A percentile compares a stretch with the other conserved stretches of the same genome.
These are phyloP conservation scores for Phymastichus coffea DNA, from an alignment of 1,140 invertebrate genomes.

Conservation along the genomic window DNA sequence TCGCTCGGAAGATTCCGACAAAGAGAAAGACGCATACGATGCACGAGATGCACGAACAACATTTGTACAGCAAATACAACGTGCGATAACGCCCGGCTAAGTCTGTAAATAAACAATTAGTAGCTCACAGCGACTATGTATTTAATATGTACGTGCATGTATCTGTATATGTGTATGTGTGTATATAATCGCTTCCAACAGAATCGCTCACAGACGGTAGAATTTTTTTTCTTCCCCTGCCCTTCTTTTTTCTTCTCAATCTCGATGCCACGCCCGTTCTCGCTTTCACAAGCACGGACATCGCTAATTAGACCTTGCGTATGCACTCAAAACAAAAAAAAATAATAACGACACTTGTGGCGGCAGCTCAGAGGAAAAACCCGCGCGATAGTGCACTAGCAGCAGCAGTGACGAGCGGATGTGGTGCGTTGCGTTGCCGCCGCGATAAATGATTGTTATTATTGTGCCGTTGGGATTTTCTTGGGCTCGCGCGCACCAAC, in stretches of 20 bases:
- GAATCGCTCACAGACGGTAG: too few species aligned
- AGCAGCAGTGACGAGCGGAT: neutral
- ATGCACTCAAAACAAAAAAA: neutral
- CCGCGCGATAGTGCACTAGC: too few species aligned
- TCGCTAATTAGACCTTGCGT: neutral
- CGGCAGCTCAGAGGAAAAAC: too few species aligned
- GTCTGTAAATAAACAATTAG: conserved; percentile 34
- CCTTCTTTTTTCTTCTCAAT: neutral
- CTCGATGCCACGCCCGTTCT: neutral
- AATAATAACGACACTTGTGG: too few species aligned
- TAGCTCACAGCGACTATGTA: neutral
- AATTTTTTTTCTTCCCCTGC: neutral
- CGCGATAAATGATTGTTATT: conserved; percentile 18
- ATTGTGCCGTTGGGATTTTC: neutral
- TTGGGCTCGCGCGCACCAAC: neutral
- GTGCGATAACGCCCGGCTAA: conserved; percentile 33
- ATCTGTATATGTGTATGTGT: too few species aligned
- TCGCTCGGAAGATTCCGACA: neutral
- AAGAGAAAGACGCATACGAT: too few species aligned
- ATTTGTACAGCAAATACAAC: too few species aligned
- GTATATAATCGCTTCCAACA: too few species aligned
- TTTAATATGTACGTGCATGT: neutral
- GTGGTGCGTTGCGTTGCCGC: too few species aligned
- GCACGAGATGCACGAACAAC: too few species aligned
- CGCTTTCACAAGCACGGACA: neutral